Conservation (phyloP, 1,140 invertebrate genomes). For the Metaphire vulgaris region DNA sequence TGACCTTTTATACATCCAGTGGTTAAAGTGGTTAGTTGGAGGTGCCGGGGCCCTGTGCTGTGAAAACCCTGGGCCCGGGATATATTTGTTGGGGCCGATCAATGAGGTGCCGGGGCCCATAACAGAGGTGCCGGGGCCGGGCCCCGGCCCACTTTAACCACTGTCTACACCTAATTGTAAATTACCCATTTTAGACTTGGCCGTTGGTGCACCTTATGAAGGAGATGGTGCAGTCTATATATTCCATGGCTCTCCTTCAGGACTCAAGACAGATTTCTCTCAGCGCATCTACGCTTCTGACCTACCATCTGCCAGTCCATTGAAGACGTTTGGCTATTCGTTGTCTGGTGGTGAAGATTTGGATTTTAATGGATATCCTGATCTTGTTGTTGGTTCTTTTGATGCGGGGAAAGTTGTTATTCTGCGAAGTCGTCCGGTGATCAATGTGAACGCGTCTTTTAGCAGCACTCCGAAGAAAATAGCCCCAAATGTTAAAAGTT, state of each 20-base stretch:
- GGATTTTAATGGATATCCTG: constrained; percentile 48
- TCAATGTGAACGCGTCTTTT: constrained; percentile 56
- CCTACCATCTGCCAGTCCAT: constrained; percentile 22
- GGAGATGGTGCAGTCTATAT: constrained; percentile 82
- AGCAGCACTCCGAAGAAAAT: constrained; percentile 24
- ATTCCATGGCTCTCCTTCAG: constrained; percentile 70
- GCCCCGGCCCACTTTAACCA: too few species aligned
- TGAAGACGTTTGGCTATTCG: constrained; percentile 45
- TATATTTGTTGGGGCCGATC: too few species aligned
- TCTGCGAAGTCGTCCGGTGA: constrained; percentile 73
- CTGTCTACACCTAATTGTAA: too few species aligned
- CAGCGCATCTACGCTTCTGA: constrained; percentile 43
- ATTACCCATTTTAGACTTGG: constrained; percentile 83
- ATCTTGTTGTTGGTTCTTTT: constrained; percentile 48
- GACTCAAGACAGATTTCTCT: constrained; percentile 42
- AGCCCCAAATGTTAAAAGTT: constrained; percentile 29
- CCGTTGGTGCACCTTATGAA: constrained; percentile 91
- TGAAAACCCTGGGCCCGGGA: too few species aligned
- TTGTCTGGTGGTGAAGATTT: constrained; percentile 47
- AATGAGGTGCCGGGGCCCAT: too few species aligned
- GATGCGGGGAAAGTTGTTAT: constrained; percentile 42
- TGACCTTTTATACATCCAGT: too few species aligned
- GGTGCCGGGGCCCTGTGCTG: too few species aligned
- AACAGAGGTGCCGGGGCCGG: too few species aligned
- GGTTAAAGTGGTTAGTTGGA: too few species aligned